Conservation (phyloP, 2,113 vertebrate species). For the Sinosuthora webbiana region DNA sequence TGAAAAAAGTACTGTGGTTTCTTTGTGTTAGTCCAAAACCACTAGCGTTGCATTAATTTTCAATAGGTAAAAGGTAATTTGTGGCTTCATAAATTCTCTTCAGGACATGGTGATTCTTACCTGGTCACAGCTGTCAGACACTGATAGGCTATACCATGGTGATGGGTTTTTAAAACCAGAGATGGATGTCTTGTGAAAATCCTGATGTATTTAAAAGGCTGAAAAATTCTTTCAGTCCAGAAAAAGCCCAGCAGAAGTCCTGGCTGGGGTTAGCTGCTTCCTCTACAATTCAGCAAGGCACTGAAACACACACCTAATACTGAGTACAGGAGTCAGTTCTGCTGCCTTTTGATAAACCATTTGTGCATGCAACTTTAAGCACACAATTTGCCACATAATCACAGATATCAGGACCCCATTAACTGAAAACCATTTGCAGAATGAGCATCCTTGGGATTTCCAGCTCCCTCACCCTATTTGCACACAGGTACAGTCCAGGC, state of each 20-base stretch:
- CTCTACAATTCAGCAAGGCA: background rate
- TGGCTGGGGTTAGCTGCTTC: background rate
- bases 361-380: rapidly evolving
- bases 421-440: background rate
- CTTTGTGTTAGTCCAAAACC: conserved; percentile 26
- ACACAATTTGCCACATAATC: background rate
- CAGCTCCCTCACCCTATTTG: background rate
- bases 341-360: background rate
- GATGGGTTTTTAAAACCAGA: conserved; percentile 27
- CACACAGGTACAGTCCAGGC: rapidly evolving
- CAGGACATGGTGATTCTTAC: conserved; percentile 25
- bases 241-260: background rate
- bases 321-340: background rate
- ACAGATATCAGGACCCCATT: background rate
- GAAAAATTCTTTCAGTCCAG: background rate
- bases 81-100: conserved; percentile 59
- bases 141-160: background rate
- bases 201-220: background rate
- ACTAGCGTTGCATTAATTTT: conserved; percentile 21
- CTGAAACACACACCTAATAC: background rate
- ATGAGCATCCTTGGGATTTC: background rate
- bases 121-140: conserved; percentile 48
- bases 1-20: conserved; percentile 25
- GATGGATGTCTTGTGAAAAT: background rate
- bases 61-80: conserved; percentile 63